Conservation (phyloP, 1,140 invertebrate genomes). For the Heliothis virescens region DNA sequence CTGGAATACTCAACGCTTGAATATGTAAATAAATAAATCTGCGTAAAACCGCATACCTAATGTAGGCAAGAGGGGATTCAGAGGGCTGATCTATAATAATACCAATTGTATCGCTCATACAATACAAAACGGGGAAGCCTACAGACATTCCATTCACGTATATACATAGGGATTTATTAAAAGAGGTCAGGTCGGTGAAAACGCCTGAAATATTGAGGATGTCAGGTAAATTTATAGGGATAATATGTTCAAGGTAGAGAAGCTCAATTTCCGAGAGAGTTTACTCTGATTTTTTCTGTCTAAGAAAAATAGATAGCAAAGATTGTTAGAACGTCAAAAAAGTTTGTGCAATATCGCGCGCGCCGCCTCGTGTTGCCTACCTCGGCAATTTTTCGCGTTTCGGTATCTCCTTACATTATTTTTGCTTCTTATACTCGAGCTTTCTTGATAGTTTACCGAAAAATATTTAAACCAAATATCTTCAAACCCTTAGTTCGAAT, state of each 20-base stretch:
- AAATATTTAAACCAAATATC: not conserved
- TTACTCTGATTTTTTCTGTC: constrained; percentile 74
- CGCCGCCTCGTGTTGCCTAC: constrained; percentile 10
- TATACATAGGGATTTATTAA: constrained; percentile 79
- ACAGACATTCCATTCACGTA: constrained; percentile 60
- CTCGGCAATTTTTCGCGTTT: constrained; percentile 24
- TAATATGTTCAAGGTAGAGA: constrained; percentile 80
- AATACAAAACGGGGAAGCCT: constrained; percentile 51
- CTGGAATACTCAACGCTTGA: constrained; percentile 12
- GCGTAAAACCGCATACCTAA: constrained; percentile 19
- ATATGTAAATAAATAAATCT: constrained; percentile 40
- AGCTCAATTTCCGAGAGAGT: constrained; percentile 72
- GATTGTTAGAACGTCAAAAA: constrained; percentile 50
- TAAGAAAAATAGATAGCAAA: constrained; percentile 59
- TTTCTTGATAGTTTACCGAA: not conserved
- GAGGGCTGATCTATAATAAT: constrained; percentile 40
- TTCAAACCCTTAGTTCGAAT: no score
- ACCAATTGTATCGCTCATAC: constrained; percentile 44
- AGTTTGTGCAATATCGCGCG: constrained; percentile 36
- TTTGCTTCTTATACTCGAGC: not conserved
- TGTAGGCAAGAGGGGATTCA: constrained; percentile 21
- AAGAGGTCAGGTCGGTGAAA: constrained; percentile 80
- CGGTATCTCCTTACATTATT: not conserved
- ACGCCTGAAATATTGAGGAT: constrained; percentile 82
- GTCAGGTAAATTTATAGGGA: constrained; percentile 84